Evolutionary conservation across 2,888 invertebrate genomes (phyloP).

Genomic region (Cybosia mesomella): DNA sequence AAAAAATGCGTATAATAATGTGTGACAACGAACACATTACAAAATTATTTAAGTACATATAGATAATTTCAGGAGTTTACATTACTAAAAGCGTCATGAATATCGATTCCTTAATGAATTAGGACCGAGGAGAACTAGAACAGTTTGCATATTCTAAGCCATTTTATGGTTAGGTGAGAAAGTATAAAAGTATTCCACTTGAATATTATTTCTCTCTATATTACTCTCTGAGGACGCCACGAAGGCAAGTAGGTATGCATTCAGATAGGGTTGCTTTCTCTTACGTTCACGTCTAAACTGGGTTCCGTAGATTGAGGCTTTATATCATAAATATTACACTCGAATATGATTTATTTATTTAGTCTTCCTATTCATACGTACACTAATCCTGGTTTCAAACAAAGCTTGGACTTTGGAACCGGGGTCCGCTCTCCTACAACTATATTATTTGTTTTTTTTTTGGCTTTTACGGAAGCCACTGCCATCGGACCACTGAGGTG

Average conservation of each 20-base stretch:
- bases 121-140: neutral
- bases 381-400: too few species aligned
- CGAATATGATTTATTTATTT: too few species aligned
- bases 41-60: neutral
- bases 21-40: neutral
- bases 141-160: constrained; percentile 9
- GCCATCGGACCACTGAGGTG: neutral
- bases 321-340: too few species aligned
- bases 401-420: too few species aligned
- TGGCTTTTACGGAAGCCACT: too few species aligned
- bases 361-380: too few species aligned
- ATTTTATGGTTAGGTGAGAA: constrained; percentile 22
- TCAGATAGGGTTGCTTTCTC: constrained; percentile 16
- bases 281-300: neutral
- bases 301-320: neutral
- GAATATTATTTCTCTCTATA: constrained; percentile 27
- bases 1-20: neutral
- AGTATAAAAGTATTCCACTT: constrained; percentile 25
- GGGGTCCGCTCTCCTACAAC: too few species aligned
- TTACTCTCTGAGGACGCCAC: constrained; percentile 15
- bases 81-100: neutral
- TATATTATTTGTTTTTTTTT: too few species aligned
- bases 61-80: neutral
- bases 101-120: constrained; percentile 18
- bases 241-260: constrained; percentile 10